These are phyloP conservation scores for Drosophila baimaii DNA, from an alignment of 1,140 invertebrate genomes.

Conservation along the genomic window DNA sequence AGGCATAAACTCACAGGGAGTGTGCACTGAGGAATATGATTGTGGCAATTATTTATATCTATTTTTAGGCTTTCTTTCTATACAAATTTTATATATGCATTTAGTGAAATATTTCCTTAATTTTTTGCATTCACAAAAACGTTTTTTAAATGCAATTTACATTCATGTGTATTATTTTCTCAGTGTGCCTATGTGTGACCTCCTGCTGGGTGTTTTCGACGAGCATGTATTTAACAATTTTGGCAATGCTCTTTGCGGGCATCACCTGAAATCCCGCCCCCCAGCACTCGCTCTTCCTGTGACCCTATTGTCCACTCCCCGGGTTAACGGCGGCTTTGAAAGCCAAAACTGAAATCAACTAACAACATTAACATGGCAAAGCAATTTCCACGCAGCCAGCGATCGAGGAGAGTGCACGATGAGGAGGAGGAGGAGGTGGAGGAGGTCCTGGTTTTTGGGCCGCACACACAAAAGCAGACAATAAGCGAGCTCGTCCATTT, in stretches of 20 bases:
- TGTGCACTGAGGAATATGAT: not conserved
- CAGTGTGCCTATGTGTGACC: conserved; percentile 26
- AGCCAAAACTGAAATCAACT: conserved; percentile 82
- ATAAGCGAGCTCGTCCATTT: conserved; percentile 66
- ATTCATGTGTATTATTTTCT: not conserved
- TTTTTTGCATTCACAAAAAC: not conserved
- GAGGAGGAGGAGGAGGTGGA: too few species aligned
- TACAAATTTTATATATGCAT: not conserved
- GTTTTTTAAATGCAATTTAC: too few species aligned
- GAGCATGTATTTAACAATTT: conserved; percentile 70
- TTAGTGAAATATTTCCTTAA: rapidly evolving
- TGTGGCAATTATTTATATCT: too few species aligned
- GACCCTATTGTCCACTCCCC: conserved; percentile 48
- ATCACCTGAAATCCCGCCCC: conserved; percentile 72
- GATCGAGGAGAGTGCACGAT: conserved; percentile 6
- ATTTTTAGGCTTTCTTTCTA: not conserved
- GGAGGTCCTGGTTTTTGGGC: conserved; percentile 21
- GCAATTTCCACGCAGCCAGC: conserved; percentile 65
- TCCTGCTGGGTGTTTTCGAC: conserved; percentile 17
- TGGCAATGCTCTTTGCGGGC: conserved; percentile 77
- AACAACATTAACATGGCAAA: conserved; percentile 80
- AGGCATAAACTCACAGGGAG: conserved; percentile 63
- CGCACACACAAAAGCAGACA: conserved; percentile 61
- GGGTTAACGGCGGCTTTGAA: conserved; percentile 51
- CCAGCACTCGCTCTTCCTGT: not conserved